Evolutionary conservation across 2,888 invertebrate species (phyloP).

Genomic region (Drosophila testacea): DNA sequence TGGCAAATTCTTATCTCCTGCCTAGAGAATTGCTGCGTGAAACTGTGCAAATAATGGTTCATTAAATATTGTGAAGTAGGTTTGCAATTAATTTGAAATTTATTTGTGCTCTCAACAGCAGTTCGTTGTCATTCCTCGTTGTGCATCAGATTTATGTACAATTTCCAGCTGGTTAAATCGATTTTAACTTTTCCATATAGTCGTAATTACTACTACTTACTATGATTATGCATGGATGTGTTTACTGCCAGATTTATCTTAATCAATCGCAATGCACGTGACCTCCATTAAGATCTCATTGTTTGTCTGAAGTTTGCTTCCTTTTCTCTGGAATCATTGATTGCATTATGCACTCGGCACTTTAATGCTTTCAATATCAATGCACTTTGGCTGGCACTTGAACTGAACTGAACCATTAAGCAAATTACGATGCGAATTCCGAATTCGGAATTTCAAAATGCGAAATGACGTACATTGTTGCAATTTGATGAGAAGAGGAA

Average conservation of each 20-base stretch:
- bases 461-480: slow-evolving; percentile 63
- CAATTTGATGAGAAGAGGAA: slow-evolving; percentile 37
- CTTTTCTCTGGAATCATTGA: slow-evolving; percentile 38
- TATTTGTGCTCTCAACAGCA: slow-evolving; percentile 1
- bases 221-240: neutral
- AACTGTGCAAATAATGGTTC: slow-evolving; percentile 1
- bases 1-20: neutral
- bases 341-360: slow-evolving; percentile 57
- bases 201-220: slow-evolving; percentile 1
- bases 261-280: slow-evolving; percentile 50
- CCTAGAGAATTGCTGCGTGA: neutral
- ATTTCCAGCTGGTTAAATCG: slow-evolving; percentile 37
- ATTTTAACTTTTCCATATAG: neutral
- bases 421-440: slow-evolving; percentile 65
- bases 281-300: slow-evolving; percentile 60
- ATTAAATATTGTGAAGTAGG: neutral
- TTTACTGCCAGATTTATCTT: slow-evolving; percentile 18
- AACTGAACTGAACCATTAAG: slow-evolving; percentile 68
- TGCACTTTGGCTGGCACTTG: slow-evolving; percentile 58
- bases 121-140: neutral
- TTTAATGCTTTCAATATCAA: slow-evolving; percentile 65
- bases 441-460: slow-evolving; percentile 29
- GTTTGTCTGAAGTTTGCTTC: slow-evolving; percentile 34
- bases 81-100: slow-evolving; percentile 10
- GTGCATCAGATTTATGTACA: slow-evolving; percentile 26